These are phyloP conservation scores for Macropodus opercularis DNA, from an alignment of 2,797 vertebrate species.

Conservation along the genomic window DNA sequence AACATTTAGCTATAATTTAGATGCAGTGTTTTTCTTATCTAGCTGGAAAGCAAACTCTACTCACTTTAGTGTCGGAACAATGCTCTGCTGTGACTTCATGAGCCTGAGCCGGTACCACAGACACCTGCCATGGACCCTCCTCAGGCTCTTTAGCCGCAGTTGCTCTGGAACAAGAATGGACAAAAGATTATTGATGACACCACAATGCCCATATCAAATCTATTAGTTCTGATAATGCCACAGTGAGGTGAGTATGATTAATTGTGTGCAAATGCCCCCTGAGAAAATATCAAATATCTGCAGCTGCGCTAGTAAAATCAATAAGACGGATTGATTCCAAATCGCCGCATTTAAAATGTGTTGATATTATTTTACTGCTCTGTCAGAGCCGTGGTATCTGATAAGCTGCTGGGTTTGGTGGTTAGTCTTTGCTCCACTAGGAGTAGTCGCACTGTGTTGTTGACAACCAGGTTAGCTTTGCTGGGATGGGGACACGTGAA, in stretches of 20 bases:
- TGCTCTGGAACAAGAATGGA: slow-evolving; percentile 83
- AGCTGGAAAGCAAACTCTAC: slow-evolving; percentile 55
- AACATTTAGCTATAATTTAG: not conserved
- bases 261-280: not conserved
- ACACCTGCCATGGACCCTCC: slow-evolving; percentile 95
- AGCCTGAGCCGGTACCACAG: slow-evolving; percentile 95
- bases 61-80: slow-evolving; percentile 95
- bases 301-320: not conserved
- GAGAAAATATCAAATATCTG: not conserved
- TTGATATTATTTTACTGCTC: not conserved
- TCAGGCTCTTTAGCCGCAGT: slow-evolving; percentile 94
- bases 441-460: slow-evolving; percentile 4
- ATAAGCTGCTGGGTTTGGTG: not conserved
- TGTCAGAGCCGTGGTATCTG: not conserved
- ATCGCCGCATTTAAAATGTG: too few relatives aligned
- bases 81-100: slow-evolving; percentile 95
- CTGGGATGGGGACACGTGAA: slow-evolving; percentile 7
- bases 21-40: not conserved
- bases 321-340: too few relatives aligned
- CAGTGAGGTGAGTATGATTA: not conserved
- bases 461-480: slow-evolving; percentile 41
- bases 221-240: not conserved
- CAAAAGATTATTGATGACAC: not conserved
- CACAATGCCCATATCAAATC: not conserved
- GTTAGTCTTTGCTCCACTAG: slow-evolving; percentile 8